Conservation (phyloP, 2,797 vertebrate genomes). For the Cichlasoma orientale region DNA sequence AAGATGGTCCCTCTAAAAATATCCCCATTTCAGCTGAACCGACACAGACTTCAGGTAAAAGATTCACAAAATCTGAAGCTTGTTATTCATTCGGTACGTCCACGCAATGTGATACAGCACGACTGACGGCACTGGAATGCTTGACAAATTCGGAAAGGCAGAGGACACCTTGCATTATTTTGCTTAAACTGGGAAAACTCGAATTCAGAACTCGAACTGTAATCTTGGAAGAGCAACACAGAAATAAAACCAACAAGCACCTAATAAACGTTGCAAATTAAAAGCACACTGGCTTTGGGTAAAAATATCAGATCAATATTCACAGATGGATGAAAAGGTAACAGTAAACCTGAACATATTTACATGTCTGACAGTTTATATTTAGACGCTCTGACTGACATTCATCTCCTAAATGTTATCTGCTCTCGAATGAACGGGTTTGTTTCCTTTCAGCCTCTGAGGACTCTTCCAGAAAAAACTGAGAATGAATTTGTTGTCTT, state of each 20-base stretch:
- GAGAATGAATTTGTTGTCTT: slow-evolving; percentile 8
- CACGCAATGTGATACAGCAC: background rate
- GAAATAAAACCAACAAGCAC: background rate
- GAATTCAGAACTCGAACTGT: background rate
- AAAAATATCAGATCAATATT: background rate
- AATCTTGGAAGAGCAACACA: background rate
- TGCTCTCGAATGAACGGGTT: slow-evolving; percentile 9
- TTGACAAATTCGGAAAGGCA: background rate
- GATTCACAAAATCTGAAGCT: background rate
- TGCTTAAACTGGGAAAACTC: slow-evolving; percentile 3
- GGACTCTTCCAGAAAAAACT: slow-evolving; percentile 37
- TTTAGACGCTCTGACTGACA: background rate
- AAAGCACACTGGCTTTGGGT: background rate
- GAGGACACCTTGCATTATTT: background rate
- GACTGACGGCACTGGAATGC: background rate
- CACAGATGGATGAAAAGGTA: background rate
- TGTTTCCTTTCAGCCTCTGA: slow-evolving; percentile 43
- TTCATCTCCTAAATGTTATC: background rate
- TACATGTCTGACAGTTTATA: background rate
- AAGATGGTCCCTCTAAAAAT: background rate
- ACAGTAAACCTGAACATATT: background rate
- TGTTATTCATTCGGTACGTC: background rate
- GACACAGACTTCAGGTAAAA: background rate
- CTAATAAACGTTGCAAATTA: background rate
- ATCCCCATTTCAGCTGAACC: background rate